Evolutionary conservation across 2,113 vertebrate species (phyloP), one percentile per base, ranked within the genome.

Genomic region (Psammodynastes pulverulentus): DNA sequence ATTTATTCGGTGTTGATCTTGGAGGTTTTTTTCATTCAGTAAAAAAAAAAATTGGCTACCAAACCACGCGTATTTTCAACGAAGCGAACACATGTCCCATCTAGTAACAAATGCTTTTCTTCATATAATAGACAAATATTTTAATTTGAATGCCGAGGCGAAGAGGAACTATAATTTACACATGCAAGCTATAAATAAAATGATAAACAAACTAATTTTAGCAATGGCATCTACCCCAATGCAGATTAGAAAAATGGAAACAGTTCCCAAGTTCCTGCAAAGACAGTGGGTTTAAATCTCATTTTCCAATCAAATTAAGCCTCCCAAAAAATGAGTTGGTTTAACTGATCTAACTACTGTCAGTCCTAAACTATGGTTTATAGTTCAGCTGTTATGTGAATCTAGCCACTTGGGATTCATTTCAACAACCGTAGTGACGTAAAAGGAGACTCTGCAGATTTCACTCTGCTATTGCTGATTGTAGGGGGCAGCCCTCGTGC

Each of bases 1-100:
- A 93, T 86, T 94, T 93, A 85, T 39, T 94, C 94, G 94, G 45
- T n/a, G 72, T 89, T 95, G 90, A 92, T 93, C 95, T 21, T 46
- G 17, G 45, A 0, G 19, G 3, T 95, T 92, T 89, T 92, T 89
- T 90, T 96, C 93, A 94, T 94, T 95, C 79, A 90, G 29, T 8
- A 58, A 39, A 51, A 58, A 34, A 1, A 5, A 58, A 34, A 1
- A 5, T 91, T 94, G 90, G 91, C 88, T 49, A 89, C 3, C 56
- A 84, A 85, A 46, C 17, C 23, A 46, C 12, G 48, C 24, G 88
- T 84, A 92, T 93, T 96, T 96, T 94, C 91, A 91, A 93, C 90
- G 51, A 7, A 79, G 53, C 94, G 58, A 91, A 67, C 29, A 2
- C 90, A 72, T 92, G 26, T 3, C 91, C 8, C 4, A 92, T 10